A percentile compares a stretch with the other conserved stretches of the same genome.
These are phyloP conservation scores for Capricornis sumatraensis DNA, from an alignment of 2,113 vertebrate genomes.

Conservation along the genomic window DNA sequence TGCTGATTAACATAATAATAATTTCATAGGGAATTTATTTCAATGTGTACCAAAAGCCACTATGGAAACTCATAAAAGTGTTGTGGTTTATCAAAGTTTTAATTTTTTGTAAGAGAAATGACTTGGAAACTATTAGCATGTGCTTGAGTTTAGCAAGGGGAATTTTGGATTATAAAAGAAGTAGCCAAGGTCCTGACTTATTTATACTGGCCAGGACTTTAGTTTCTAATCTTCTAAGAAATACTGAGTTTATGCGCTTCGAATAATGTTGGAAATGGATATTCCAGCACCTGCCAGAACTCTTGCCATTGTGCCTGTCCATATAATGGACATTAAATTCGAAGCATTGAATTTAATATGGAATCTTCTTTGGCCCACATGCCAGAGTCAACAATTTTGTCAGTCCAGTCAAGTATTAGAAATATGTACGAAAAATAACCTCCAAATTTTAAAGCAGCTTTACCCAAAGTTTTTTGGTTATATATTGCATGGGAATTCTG, in stretches of 20 bases:
- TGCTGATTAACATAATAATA: constrained; percentile 65
- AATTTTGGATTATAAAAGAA: constrained; percentile 40
- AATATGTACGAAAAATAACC: neutral
- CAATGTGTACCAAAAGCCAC: constrained; percentile 49
- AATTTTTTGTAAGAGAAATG: constrained; percentile 26
- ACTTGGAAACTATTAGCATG: constrained; percentile 39
- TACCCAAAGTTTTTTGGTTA: neutral
- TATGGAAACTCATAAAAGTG: constrained; percentile 51
- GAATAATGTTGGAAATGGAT: neutral
- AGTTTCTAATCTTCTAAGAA: constrained; percentile 7
- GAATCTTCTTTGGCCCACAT: neutral
- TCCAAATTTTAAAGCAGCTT: neutral
- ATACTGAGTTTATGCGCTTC: neutral
- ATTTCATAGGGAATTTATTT: constrained; percentile 65
- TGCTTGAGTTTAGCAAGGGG: neutral
- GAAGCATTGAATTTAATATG: neutral
- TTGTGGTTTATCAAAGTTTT: constrained; percentile 38
- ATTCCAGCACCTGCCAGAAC: neutral
- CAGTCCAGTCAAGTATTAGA: neutral
- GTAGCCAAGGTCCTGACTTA: neutral
- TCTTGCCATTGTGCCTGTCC: neutral
- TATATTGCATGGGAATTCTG: neutral
- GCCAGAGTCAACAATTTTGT: neutral
- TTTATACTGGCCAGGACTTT: neutral
- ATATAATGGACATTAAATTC: neutral